Base-by-base conservation (phyloP, 2,797 vertebrate genomes). In the Hemibagrus guttatus region DNA sequence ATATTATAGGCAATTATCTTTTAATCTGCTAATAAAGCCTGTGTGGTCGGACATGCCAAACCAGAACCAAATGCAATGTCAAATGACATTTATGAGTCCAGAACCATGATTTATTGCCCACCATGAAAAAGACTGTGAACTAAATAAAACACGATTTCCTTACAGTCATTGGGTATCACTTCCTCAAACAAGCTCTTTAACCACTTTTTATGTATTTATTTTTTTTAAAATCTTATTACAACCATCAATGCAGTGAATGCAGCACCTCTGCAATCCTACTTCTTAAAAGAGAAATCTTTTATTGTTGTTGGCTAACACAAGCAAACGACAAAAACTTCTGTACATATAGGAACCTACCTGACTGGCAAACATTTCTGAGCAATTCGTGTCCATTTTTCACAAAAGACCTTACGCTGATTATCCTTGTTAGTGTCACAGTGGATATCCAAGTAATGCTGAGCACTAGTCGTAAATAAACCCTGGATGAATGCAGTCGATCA, bases 11-110 rank as follows among this genome's bases (percentile, higher is more conserved):
- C 7, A 79, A 78, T 58, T 79, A 23, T 88, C 21, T 82, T 88
- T 87, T 86, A 68, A 89, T 89, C 85, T 72, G 75, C 49, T 89
- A 88, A 90, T 84, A 86, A 85, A 84, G 28, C 42, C 26, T 13
- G 28, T 85, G 46, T 64, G 54, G 85, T 66, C 89, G 61, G 76
- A 88, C 52, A 69, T 76, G 59, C 54, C 39, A 52, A 86, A 71
- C 49, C 28, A 42, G 35, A 26, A 85, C 7, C 26, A 72, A 59
- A 87, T 82, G 63, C 85, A 69, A 39, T 66, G 75, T 81, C 82
- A 68, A 63, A 87, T 81, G 84, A 46, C 52, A 28, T 7, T 49
- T 49, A 49, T 49, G 46, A 46, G 46, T 5, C 46, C 46, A 46
- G 46, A 49, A 49, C 46, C 46, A 49, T 8, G 46, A 49, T 49